Base-by-base conservation (phyloP, 1,140 invertebrate species). In the Riptortus pedestris region DNA sequence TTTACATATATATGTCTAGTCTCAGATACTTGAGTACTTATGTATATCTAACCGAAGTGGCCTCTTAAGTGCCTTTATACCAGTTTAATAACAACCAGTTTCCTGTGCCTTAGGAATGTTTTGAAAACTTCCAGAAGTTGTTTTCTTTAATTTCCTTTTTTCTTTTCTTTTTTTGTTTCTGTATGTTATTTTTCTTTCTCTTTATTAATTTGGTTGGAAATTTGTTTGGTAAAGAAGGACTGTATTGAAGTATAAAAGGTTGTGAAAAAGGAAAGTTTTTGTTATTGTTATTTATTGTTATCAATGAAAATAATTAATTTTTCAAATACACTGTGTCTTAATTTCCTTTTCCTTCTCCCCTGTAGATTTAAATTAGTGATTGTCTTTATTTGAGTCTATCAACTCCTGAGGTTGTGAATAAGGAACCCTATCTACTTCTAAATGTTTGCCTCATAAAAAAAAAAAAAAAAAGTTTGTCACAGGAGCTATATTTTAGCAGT, bases 261-360 rank as follows among this genome's bases (percentile, higher is more conserved):
- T 55, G 51, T 24, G 24, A 55, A 24, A 55, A 55, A 55, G 51
- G 51, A 55, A 55, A 55, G 51, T 55, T 55, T 55, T 55, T 55
- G 51, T 55, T 55, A 55, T 55, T 55, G 51, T 55, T 55, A 55
- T 55, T 55, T 55, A 55, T 55, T 55, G 51, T 55, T 55, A 55
- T 24, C 26, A 26, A 24, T 55, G 51, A 24, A 55, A 55, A 55
- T 55, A 55, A 55, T 55, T 55, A 55, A 55, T 55, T 55, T 55
- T 55, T 20, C 51, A 55, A 55, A 55, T 55, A 55, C 2, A 7
- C n/a, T 27, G 51, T 24, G 18, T 22, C 26, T 55, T 55, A 24
- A 55, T 55, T 24, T 55, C 18, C 24, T 27, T 55, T 2, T 27
- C 14, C 16, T 55, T 24, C 18, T 48, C 5, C 33, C 43, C 18